These are phyloP conservation scores for Napeogenes inachia DNA, from an alignment of 2,888 invertebrate species.

Conservation along the genomic window DNA sequence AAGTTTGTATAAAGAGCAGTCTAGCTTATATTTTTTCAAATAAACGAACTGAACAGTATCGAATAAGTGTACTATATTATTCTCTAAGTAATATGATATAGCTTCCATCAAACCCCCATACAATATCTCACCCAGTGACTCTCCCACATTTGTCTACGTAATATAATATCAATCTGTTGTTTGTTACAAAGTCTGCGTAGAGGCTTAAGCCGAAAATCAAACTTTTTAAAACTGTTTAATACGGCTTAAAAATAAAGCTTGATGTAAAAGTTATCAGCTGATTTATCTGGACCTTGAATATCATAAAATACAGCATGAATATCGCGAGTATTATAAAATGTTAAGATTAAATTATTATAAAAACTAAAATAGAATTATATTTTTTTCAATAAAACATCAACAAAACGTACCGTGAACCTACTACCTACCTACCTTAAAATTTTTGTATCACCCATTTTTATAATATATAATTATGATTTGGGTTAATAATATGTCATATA, in stretches of 20 bases:
- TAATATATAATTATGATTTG: too few species aligned
- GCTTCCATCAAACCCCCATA: neutral
- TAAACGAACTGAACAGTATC: neutral
- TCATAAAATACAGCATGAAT: too few species aligned
- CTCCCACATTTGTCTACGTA: neutral
- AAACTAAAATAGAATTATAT: too few species aligned
- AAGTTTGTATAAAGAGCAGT: too few species aligned
- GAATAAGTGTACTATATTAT: neutral
- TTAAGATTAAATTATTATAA: too few species aligned
- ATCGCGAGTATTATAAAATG: too few species aligned
- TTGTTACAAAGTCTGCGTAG: neutral
- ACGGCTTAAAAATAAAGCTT: neutral
- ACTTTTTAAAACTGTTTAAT: slow-evolving; percentile 2
- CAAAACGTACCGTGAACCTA: too few species aligned
- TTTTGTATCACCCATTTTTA: too few species aligned
- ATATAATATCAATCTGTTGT: neutral
- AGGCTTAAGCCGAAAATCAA: neutral
- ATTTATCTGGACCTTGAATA: too few species aligned
- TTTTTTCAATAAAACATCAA: too few species aligned
- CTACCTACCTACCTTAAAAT: too few species aligned
- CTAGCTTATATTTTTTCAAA: neutral
- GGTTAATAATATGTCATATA: slow-evolving; percentile 3
- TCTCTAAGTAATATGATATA: neutral
- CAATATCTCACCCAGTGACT: neutral
- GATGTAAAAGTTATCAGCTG: neutral